Percentiles rank a stretch among this genome's conserved stretches.
These are phyloP conservation scores for Lophura nycthemera DNA, from an alignment of 2,113 vertebrate species.

Conservation along the genomic window DNA sequence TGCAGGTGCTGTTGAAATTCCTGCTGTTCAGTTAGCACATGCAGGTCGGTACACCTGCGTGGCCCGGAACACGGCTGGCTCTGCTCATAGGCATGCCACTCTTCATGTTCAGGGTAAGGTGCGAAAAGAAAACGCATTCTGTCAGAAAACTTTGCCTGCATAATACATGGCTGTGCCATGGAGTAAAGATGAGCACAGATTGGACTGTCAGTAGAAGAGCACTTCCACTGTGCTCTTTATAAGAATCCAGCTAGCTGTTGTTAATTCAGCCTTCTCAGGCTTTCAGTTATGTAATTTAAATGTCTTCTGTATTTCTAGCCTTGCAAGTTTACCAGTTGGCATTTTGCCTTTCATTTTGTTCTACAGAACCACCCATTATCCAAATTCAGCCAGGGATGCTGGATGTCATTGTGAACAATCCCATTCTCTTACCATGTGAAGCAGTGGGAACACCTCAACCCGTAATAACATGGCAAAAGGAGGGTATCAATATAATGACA, in stretches of 20 bases:
- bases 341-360: background rate
- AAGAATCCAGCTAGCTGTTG: background rate
- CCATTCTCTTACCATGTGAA: constrained; percentile 88
- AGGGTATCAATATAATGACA: constrained; percentile 88
- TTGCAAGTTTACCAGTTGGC: background rate
- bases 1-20: constrained; percentile 89
- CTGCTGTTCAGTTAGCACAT: constrained; percentile 83
- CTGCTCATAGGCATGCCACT: constrained; percentile 84
- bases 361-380: constrained; percentile 88
- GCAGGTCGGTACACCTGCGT: constrained; percentile 87
- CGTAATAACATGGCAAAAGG: constrained; percentile 94
- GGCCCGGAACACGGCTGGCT: constrained; percentile 88
- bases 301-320: background rate
- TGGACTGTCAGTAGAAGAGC: background rate
- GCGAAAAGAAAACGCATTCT: background rate
- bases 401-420: constrained; percentile 90
- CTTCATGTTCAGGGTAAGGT: constrained; percentile 90
- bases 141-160: background rate
- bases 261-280: background rate
- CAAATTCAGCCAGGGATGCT: constrained; percentile 81
- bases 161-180: rapidly evolving
- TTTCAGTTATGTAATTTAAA: background rate
- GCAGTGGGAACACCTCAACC: constrained; percentile 89
- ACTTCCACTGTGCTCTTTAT: background rate
- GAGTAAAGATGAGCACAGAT: background rate